phyloP scores from a whole-genome alignment of 2,113 vertebrate genomes.

The Scartelaos histophorus region DNA sequence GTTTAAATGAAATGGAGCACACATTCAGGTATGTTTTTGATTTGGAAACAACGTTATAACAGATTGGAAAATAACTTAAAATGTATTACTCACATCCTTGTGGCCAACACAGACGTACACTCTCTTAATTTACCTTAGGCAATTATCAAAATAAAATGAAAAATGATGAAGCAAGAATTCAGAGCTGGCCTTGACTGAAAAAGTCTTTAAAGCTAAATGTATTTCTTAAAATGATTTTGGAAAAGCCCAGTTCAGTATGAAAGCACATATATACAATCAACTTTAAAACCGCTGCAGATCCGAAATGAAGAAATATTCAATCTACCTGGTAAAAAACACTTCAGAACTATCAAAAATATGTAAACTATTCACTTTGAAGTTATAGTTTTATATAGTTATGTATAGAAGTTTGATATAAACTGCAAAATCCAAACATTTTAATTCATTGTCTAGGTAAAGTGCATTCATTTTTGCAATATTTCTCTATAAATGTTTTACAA shows the following conservation, averaged over 20 bases:
- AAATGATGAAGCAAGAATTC: no score
- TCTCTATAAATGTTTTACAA: no score
- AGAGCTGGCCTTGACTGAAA: background rate
- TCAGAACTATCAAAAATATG: no score
- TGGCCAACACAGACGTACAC: background rate
- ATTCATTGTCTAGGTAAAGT: no score
- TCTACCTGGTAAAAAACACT: no score
- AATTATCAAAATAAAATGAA: background rate
- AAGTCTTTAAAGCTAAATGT: background rate
- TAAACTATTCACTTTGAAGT: no score
- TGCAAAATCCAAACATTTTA: background rate
- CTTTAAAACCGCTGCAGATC: background rate
- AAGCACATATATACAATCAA: background rate
- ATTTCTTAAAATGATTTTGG: background rate
- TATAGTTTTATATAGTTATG: no score
- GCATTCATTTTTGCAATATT: no score
- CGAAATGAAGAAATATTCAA: background rate
- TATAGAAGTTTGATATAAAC: background rate
- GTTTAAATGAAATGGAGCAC: no score
- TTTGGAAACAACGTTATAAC: no score
- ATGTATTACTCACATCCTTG: background rate
- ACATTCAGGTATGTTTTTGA: no score
- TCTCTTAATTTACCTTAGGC: background rate
- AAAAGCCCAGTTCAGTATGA: background rate
- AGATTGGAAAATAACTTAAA: no score